Base-by-base conservation (phyloP, 2,888 invertebrate species). In the Portevinia maculata region DNA sequence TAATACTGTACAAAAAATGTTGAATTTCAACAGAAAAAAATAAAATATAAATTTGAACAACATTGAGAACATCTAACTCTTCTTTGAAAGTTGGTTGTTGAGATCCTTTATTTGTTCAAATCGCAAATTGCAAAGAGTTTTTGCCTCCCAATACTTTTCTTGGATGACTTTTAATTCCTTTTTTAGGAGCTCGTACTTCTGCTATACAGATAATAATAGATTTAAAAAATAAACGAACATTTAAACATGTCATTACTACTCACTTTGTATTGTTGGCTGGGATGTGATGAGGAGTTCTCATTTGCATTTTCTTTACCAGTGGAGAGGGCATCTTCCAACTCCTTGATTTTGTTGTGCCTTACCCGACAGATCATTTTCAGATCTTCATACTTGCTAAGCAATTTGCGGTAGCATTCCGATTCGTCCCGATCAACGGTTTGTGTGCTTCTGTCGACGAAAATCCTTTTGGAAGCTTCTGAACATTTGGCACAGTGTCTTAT, bases 311-410 rank as follows among this genome's bases (percentile, higher is more conserved):
- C 79, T 39, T 74, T 83, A 6, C 71, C 79, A 21, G 55, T 53
- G 4, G 60, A 69, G 0, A 79, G 70, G 0, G 88, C 48, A 2
- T 84, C 85, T 50, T 90, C 87, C 13, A 90, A 50, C 0, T 88
- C 84, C 41, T 79, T 86, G 6, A 90, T 90, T 41, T 75, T 64
- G 13, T 62, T 81, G 55, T 85, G 87, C 7, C 90, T 87, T 39
- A 73, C 71, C 1, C 88, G 88, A 60, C 89, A 89, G 30, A 90
- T 76, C n/a, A 85, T 75, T 24, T 87, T 60, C 4, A 87, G 64
- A 53, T 90, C 89, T 21, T 86, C 86, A 9, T 87, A 87, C 79
- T 90, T 90, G 21, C 83, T 75, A 41, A 79, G 85, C 7, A 87
- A 44, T 30, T 87, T 87, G 1, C 81, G 84, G 0, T 88, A 34